phyloP scores from a whole-genome alignment of 2,113 vertebrate species.

The Recurvirostra avosetta region DNA sequence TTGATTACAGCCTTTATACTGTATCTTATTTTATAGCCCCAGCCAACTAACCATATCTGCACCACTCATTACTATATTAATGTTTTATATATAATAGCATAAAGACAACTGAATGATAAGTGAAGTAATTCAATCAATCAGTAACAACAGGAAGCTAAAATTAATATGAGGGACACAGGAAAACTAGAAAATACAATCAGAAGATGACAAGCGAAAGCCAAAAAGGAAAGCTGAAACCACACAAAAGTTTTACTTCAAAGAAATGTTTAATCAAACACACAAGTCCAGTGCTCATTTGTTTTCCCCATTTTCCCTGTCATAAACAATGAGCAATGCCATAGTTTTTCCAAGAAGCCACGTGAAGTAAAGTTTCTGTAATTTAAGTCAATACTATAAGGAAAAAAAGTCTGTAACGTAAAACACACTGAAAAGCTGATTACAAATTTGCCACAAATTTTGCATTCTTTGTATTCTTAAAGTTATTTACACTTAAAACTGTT shows the following conservation, averaged over 20 bases:
- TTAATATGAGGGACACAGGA: neutral
- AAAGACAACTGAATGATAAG: neutral
- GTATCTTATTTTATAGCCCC: neutral
- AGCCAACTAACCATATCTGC: neutral
- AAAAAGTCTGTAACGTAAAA: neutral
- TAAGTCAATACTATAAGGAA: neutral
- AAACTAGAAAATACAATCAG: neutral
- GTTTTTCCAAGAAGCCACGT: neutral
- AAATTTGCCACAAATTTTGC: neutral
- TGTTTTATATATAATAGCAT: neutral
- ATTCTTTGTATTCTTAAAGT: neutral
- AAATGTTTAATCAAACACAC: neutral
- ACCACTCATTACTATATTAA: neutral
- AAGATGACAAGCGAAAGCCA: neutral
- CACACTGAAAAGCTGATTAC: neutral
- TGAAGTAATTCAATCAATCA: neutral
- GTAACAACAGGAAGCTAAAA: neutral
- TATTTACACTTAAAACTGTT: conserved; percentile 8
- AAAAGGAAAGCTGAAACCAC: neutral
- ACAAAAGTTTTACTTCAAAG: neutral
- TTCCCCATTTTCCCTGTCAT: neutral
- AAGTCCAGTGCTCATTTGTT: neutral
- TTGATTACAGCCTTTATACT: neutral
- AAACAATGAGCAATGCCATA: neutral
- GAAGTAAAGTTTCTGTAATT: neutral